Evolutionary conservation across 53 echinoderm and acorn worm genomes (phyloP), one percentile per base, ranked within the genome.

Genomic region (Holothuria scabra): DNA sequence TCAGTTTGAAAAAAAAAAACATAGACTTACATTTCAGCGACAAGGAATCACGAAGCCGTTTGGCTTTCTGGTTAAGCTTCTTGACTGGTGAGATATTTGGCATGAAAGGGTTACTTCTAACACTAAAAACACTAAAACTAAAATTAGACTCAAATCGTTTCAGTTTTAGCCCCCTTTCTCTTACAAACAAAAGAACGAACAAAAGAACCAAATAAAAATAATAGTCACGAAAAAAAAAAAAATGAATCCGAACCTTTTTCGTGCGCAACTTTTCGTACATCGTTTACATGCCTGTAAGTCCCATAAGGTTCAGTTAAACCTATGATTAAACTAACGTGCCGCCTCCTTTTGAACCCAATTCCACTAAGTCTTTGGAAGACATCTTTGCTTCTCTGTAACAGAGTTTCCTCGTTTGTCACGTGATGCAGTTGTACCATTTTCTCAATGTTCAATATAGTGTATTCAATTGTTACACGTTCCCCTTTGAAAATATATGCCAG

Each of bases 401-500:
- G 80, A 20, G 24, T 48, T 16, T 78, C 61, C 3, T 83, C 70
- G 34, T 28, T 35, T 24, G 20, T 44, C 28, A 60, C 63, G 56
- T 85, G 82, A 38, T 91, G 72, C 41, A 64, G 68, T 1, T 86
- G 83, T 29, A 93, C 86, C 91, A 93, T 86, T 32, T 62, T 33
- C 5, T 89, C 89, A 5, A 91, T 79, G 60, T 93, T 93, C 55
- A 80, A 61, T 55, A 93, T 59, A 58, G 69, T 91, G 67, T 93
- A 91, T 22, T 86, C 89, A 34, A 56, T 78, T 3, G 74, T 41
- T 30, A 93, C 61, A 10, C 59, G 37, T 32, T 64, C 84, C 20
- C 85, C 60, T 62, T 90, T 84, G 57, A 94, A 97, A 33, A 97
- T 84, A 25, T 65, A 90, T 8, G 92, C 90, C 4, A 97, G 66